A percentile compares a stretch with the other conserved stretches of the same genome.
These are phyloP conservation scores for Xanthorhoe designata DNA, from an alignment of 2,888 invertebrate species.

Conservation along the genomic window DNA sequence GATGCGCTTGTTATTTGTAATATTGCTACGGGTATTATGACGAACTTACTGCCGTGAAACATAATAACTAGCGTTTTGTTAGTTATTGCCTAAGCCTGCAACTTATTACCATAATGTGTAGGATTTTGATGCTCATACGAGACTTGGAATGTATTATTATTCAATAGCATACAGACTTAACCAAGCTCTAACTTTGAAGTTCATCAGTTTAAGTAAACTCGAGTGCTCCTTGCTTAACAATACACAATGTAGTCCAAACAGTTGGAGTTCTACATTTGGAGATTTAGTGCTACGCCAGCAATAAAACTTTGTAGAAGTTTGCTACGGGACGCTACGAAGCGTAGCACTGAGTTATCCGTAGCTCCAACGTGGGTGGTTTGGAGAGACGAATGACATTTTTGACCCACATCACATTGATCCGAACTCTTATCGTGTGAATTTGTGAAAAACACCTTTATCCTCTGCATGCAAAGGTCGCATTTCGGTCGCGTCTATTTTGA, in stretches of 20 bases:
- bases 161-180: slow-evolving; percentile 14
- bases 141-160: background rate
- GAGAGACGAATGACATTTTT: slow-evolving; percentile 30
- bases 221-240: slow-evolving; percentile 53
- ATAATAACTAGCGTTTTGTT: slow-evolving; percentile 11
- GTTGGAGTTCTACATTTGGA: slow-evolving; percentile 53
- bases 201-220: slow-evolving; percentile 39
- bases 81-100: slow-evolving; percentile 16
- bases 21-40: slow-evolving; percentile 22
- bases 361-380: slow-evolving; percentile 39
- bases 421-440: slow-evolving; percentile 21
- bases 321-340: slow-evolving; percentile 52
- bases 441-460: slow-evolving; percentile 20
- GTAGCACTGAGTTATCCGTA: slow-evolving; percentile 47
- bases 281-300: slow-evolving; percentile 59
- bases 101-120: slow-evolving; percentile 12
- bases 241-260: slow-evolving; percentile 55
- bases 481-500: slow-evolving; percentile 26
- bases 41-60: slow-evolving; percentile 18
- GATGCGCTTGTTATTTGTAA: slow-evolving; percentile 38
- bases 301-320: slow-evolving; percentile 59
- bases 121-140: slow-evolving; percentile 12
- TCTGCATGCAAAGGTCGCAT: slow-evolving; percentile 23
- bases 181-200: slow-evolving; percentile 36
- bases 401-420: slow-evolving; percentile 27